Percentiles rank a stretch among this genome's conserved stretches.
Conservation (phyloP, 2,888 invertebrate species). For the Tortricodes alternella region DNA sequence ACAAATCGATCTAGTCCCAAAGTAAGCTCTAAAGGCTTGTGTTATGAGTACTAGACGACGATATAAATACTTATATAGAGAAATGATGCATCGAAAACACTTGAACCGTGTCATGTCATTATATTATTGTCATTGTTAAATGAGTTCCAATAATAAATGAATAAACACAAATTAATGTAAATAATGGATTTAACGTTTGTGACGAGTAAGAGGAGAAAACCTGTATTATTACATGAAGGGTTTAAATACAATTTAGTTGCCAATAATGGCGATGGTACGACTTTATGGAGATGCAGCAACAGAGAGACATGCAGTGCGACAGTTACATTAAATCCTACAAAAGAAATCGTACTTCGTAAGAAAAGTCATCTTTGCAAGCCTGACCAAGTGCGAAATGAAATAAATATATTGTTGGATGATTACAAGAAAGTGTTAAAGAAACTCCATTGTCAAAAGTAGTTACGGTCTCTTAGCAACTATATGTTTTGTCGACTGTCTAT, state of each 20-base stretch:
- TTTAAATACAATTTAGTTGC: constrained; percentile 2
- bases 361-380: neutral
- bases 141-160: neutral
- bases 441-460: too few relatives aligned
- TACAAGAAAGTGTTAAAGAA: too few relatives aligned
- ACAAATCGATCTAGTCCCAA: too few relatives aligned
- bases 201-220: neutral
- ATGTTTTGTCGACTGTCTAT: too few relatives aligned
- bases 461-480: too few relatives aligned
- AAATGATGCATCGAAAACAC: neutral
- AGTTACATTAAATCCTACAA: neutral
- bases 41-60: too few relatives aligned
- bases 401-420: neutral
- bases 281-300: constrained; percentile 2
- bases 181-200: neutral
- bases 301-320: neutral
- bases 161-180: neutral
- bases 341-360: neutral
- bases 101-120: neutral
- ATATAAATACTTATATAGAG: too few relatives aligned
- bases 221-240: constrained; percentile 1
- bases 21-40: too few relatives aligned
- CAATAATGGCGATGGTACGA: neutral
- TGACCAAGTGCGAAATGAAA: neutral
- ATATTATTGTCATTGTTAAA: neutral